Evolutionary conservation across 2,113 vertebrate species (phyloP), one percentile per base, ranked within the genome.

Genomic region (Maccullochella peelii): DNA sequence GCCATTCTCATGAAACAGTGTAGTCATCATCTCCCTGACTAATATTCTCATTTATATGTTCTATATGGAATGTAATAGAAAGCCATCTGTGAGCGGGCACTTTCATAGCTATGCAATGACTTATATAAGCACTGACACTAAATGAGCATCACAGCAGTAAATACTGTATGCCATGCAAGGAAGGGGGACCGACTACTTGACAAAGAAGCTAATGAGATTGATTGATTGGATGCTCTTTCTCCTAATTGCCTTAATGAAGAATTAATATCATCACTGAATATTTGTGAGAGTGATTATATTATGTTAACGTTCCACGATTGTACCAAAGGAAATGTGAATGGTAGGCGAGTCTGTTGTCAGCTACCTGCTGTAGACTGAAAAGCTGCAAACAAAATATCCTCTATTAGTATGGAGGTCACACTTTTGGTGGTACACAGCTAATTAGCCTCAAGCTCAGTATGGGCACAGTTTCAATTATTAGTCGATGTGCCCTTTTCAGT

Each of bases 381-480:
- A 65, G 69, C 75, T 63, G 77, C 62, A 54, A 83, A 83, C 73
- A 69, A 78, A 83, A 84, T 77, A 55, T 33, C 67, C 73, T 55
- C 67, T 11, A 91, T 92, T 88, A 66, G 83, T 84, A 90, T 92
- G 87, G 82, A 75, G 89, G 88, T 92, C 92, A 92, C 88, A 86
- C 75, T 75, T 84, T 74, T 80, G 83, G 89, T 80, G 82, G 80
- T 83, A 63, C 82, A 72, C 65, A 79, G 69, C 76, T 90, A 92
- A 94, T 93, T 92, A 93, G 86, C 85, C 78, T 47, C 40, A 11
- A 89, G 71, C 87, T 88, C 83, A 86, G 73, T 57, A 69, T 62
- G 82, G 86, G 86, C 73, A 84, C 78, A 33, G 80, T 85, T 91
- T 80, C 84, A 92, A 85, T 90, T 90, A 91, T 85, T 82, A 82